Evolutionary conservation across 2,113 vertebrate genomes (phyloP).

Genomic region (Oncorhynchus masou): DNA sequence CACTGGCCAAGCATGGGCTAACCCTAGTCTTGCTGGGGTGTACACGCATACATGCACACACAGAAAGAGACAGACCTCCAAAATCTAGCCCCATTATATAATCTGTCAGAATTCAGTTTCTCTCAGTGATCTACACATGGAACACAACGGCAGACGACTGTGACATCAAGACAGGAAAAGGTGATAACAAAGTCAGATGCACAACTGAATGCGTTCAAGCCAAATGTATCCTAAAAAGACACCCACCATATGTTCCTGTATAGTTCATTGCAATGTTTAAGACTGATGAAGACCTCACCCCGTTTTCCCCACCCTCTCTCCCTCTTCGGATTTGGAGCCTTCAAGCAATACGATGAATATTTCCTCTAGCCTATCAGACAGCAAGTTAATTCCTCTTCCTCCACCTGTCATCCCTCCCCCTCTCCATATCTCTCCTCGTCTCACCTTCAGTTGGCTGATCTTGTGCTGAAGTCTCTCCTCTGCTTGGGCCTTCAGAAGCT

Average conservation of each 20-base stretch:
- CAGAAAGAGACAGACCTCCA: background rate
- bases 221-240: too few relatives aligned
- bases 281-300: background rate
- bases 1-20: constrained; percentile 50
- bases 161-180: background rate
- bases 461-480: constrained; percentile 74
- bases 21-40: constrained; percentile 33
- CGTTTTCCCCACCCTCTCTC: background rate
- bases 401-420: background rate
- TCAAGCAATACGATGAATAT: too few relatives aligned
- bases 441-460: constrained; percentile 77
- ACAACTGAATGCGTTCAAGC: too few relatives aligned
- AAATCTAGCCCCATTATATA: constrained; percentile 60
- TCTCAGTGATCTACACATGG: too few relatives aligned
- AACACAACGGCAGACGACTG: background rate
- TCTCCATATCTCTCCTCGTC: background rate
- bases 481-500: constrained; percentile 78
- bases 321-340: too few relatives aligned
- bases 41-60: constrained; percentile 26
- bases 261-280: too few relatives aligned
- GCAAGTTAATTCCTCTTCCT: too few relatives aligned
- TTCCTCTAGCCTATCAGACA: too few relatives aligned
- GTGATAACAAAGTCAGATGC: too few relatives aligned
- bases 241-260: too few relatives aligned
- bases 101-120: constrained; percentile 19